Base-by-base conservation (phyloP, 2,888 invertebrate species). In the Crioceris asparagi region DNA sequence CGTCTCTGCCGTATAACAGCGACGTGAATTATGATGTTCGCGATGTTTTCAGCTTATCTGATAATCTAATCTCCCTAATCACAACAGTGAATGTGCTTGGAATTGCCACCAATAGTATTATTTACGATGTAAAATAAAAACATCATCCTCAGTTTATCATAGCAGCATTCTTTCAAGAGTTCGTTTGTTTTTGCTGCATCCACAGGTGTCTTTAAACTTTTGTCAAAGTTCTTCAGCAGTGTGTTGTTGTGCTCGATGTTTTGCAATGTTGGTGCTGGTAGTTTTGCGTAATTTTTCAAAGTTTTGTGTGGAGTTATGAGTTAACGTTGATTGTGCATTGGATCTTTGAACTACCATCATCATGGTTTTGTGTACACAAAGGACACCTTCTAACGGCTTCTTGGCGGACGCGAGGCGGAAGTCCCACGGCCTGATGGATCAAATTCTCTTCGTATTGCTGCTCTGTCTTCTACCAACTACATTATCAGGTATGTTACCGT, bases 181-280 rank as follows among this genome's bases (percentile, higher is more conserved):
- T 31, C 15, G 37, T 37, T 32, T 27, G 32, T 4, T 25, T 32
- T 35, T 17, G 36, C 38, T 40, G 44, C 47, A 48, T 49, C 51
- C 48, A 51, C 51, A 51, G 51, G 51, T 51, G 51, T 47, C 47
- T 42, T 43, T 35, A 40, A 36, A 44, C 38, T 43, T 21, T 19
- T 17, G 25, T 19, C 15, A 29, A 32, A 42, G 35, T 32, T n/a
- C n/a, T n/a, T n/a, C n/a, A n/a, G n/a, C n/a, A n/a, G n/a, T n/a
- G n/a, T n/a, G n/a, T n/a, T 17, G 17, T 29, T 32, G 45, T 43
- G 43, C 32, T 38, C 25, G n/a, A 35, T 39, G 10, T 31, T 36
- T 31, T 19, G 27, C 31, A 23, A 30, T 32, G n/a, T 15, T 21
- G 3, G 14, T 36, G 26, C n/a, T n/a, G n/a, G n/a, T n/a, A n/a